A percentile compares a stretch with the other conserved stretches of the same genome.
These are phyloP conservation scores for Myocastor coypus DNA, from an alignment of 2,113 vertebrate genomes.

Conservation along the genomic window DNA sequence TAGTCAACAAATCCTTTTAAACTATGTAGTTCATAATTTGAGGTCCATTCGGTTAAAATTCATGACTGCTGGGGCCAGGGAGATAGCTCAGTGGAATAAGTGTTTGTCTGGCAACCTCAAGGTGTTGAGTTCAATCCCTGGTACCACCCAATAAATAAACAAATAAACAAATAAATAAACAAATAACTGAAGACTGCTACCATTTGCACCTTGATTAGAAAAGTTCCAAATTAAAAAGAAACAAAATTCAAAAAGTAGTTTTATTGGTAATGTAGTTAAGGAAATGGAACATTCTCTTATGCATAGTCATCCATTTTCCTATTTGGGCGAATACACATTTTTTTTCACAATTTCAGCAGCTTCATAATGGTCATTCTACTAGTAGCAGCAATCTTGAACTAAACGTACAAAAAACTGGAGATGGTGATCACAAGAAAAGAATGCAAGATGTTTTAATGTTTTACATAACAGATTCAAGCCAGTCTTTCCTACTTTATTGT, in stretches of 20 bases:
- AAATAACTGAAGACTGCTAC: conserved; percentile 52
- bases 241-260: conserved; percentile 29
- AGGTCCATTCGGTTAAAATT: conserved; percentile 52
- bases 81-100: too few species aligned
- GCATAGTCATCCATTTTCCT: background rate
- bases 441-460: conserved; percentile 22
- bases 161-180: too few species aligned
- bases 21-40: conserved; percentile 20
- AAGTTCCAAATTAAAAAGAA: conserved; percentile 65
- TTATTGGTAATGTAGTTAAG: conserved; percentile 43
- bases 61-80: background rate
- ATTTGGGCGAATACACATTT: background rate
- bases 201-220: conserved; percentile 30
- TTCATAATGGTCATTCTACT: background rate
- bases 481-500: conserved; percentile 37
- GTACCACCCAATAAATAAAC: too few species aligned
- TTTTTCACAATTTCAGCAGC: conserved; percentile 34
- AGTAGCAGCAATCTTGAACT: background rate
- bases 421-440: conserved; percentile 2
- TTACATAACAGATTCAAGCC: background rate
- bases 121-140: too few species aligned
- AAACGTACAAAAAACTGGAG: background rate
- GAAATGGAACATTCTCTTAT: conserved; percentile 49
- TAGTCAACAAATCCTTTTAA: conserved; percentile 53
- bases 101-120: too few species aligned